Evolutionary conservation across 2,113 vertebrate genomes (phyloP), one percentile per base, ranked within the genome.

Genomic region (Cheirogaleus medius): DNA sequence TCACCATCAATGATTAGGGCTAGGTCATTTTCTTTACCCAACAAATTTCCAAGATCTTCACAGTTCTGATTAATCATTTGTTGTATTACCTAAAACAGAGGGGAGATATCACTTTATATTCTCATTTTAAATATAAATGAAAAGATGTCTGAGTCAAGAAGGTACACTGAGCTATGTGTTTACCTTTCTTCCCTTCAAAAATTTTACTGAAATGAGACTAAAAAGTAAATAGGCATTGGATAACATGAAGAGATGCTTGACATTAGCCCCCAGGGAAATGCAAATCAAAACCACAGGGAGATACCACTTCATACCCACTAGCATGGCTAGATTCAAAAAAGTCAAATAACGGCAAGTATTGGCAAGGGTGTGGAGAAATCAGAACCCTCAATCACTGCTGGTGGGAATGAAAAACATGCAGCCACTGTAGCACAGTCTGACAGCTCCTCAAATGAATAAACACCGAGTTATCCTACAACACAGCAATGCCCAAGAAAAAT

Each of bases 81-180:
- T n/a, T 84, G 52, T 95, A 87, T 63, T 84, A 83, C 77, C 96
- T 97, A 73, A 78, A 97, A 97, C 27, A 87, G 47, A 91, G 37
- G 20, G 23, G 32, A 10, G 1, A 12, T 29, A 29, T 44, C n/a
- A 73, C 32, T 42, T 63, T 42, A 68, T 83, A 42, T 74, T 39
- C 54, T 64, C 20, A 27, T 78, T 68, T 93, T 86, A 58, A 58
- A 87, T 54, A 90, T 18, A 91, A 54, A 71, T 83, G 5, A 74
- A 93, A 81, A 87, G 17, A 68, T 39, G 13, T 78, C 27, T 64
- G 77, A 89, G 42, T 78, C 52, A 84, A 90, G 56, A 81, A 13
- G 32, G 29, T 39, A 44, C 29, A 37, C 14, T 42, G 29, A 87
- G 47, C 12, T 8, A 14, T 34, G 42, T 39, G 44, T 73, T 63